Evolutionary conservation across 1,140 invertebrate species (phyloP), one percentile per base, ranked within the genome.

Genomic region (Scaptomyza pallida): DNA sequence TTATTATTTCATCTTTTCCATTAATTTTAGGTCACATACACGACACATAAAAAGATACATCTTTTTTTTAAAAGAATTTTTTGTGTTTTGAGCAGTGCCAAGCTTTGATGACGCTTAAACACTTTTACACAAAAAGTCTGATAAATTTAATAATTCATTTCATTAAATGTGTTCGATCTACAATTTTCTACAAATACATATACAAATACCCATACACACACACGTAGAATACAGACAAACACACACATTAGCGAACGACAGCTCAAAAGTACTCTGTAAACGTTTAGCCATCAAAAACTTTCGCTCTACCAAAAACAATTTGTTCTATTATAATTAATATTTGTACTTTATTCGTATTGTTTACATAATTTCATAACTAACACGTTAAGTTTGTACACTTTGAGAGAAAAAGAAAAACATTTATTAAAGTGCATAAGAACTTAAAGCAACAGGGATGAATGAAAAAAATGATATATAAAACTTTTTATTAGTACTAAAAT

Each of bases 81-180:
- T 82, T 88, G 89, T 89, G 70, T 90, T 88, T 90, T 88, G 81
- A 90, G 82, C 85, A 83, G 82, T 90, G 88, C 88, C 88, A 90
- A 90, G 88, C 90, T 90, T 89, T 90, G 89, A 90, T 89, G 82
- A 90, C 89, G 79, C 85, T 90, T 89, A 90, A 90, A 85, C 85
- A 86, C 81, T 89, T 72, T 6, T 26, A 5, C 2, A 85, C 78
- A 85, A 78, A n/a, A 59, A 67, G 51, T 40, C 33, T 33, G 48
- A 61, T 55, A 43, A 54, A 65, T 40, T 45, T 13, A 52, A 77
- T 73, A 54, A 65, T 40, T 45, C 10, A 52, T 80, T 73, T 79
- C 68, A 57, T 56, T 52, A 71, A 75, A 83, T 83, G 75, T 75
- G 83, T 83, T 83, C 74, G 79, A 83, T 75, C 67, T 78, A 82